A percentile compares a stretch with the other conserved stretches of the same genome.
Evolutionary conservation across 2,113 vertebrate species (phyloP).

Genomic region (Beaufortia kweichowensis): DNA sequence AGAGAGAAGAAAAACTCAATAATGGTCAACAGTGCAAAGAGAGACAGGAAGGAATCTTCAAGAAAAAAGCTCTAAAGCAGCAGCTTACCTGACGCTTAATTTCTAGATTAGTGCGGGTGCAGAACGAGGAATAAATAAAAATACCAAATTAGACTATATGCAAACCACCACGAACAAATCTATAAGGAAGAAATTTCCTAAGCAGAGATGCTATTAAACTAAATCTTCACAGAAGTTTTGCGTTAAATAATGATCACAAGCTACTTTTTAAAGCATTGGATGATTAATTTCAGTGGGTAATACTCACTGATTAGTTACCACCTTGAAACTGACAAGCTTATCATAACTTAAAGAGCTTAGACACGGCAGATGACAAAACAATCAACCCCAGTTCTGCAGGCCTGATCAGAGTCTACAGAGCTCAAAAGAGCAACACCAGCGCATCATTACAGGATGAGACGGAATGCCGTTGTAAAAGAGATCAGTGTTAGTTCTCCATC

Average conservation of each 20-base stretch:
- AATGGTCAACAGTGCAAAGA: neutral
- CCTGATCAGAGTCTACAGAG: neutral
- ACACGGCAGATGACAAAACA: neutral
- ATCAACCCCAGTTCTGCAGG: neutral
- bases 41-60: neutral
- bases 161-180: no score
- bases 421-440: neutral
- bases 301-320: no score
- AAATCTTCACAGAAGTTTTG: no score
- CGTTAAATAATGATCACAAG: no score
- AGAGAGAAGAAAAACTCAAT: slow-evolving; percentile 21
- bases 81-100: slow-evolving; percentile 16
- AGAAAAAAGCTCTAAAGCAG: neutral
- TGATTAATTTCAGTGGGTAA: no score
- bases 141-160: neutral
- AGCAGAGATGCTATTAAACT: no score
- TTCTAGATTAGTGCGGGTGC: neutral
- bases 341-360: no score
- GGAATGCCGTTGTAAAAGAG: neutral
- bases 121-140: slow-evolving; percentile 5
- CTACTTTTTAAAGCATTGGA: no score
- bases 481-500: slow-evolving; percentile 7
- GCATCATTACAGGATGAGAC: slow-evolving; percentile 18
- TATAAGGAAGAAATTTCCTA: no score
- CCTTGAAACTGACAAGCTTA: no score